Percentiles rank a stretch among this genome's conserved stretches.
Evolutionary conservation across 1,140 invertebrate genomes (phyloP).

Genomic region (Ctenoplectra terminalis): DNA sequence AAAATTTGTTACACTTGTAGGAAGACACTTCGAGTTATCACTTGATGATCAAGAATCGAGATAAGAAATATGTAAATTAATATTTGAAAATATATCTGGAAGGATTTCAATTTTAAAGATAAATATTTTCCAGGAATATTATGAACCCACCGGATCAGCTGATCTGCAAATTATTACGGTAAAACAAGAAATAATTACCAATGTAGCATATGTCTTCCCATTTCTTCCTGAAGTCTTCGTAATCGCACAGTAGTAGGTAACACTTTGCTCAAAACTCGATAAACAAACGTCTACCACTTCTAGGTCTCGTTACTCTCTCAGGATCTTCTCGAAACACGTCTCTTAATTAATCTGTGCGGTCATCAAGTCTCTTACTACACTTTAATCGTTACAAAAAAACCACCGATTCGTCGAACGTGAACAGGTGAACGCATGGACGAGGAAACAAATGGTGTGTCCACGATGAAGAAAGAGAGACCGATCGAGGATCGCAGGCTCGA

Average conservation of each 20-base stretch:
- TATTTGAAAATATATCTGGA: too few species aligned
- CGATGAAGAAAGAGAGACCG: constrained; percentile 27
- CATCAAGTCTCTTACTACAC: not conserved
- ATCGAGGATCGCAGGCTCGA: constrained; percentile 32
- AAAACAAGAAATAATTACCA: not conserved
- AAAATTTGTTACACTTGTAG: not conserved
- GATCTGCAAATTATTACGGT: not conserved
- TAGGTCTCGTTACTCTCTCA: too few species aligned
- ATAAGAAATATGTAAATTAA: too few species aligned
- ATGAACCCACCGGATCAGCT: not conserved
- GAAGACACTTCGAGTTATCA: not conserved
- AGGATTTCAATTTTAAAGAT: too few species aligned
- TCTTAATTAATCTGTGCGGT: not conserved
- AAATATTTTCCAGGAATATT: too few species aligned
- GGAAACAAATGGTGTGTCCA: constrained; percentile 6
- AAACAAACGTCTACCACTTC: not conserved
- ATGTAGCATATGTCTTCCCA: too few species aligned
- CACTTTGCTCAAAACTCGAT: not conserved
- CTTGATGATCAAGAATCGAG: too few species aligned
- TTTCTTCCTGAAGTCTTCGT: not conserved
- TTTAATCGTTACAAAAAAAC: not conserved
- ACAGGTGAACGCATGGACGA: not conserved
- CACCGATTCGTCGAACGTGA: not conserved
- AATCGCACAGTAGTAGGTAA: not conserved
- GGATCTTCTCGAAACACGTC: not conserved